phyloP scores from a whole-genome alignment of 2,113 vertebrate genomes.

The Asarcornis scutulata region DNA sequence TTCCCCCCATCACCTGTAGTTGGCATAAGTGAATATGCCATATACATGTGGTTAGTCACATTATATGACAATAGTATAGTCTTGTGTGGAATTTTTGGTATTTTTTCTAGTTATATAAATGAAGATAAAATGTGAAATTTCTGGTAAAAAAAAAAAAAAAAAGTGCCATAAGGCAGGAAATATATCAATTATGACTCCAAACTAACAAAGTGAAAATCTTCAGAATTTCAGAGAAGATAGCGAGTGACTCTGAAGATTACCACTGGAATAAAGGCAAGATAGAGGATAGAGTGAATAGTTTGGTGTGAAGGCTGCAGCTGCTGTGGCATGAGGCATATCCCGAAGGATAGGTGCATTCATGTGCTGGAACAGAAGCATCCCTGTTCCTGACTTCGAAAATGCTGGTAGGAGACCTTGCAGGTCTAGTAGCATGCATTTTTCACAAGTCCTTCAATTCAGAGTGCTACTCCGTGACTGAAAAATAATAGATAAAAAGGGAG shows the following conservation, averaged over 20 bases:
- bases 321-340: neutral
- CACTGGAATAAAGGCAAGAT: neutral
- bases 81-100: neutral
- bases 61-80: neutral
- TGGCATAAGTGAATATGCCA: accelerated
- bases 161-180: neutral
- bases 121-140: neutral
- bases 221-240: neutral
- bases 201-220: neutral
- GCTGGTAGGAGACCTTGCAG: neutral
- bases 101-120: neutral
- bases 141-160: neutral
- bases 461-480: neutral
- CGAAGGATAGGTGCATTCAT: neutral
- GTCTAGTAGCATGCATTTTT: neutral
- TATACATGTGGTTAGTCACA: neutral
- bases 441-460: neutral
- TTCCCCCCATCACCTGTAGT: neutral
- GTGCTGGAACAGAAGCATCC: neutral
- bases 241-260: neutral
- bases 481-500: neutral
- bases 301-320: neutral
- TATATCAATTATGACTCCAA: neutral
- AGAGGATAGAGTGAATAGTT: neutral
- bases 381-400: neutral